Evolutionary conservation across 2,888 invertebrate species (phyloP).

Genomic region (Pammene fasciana): DNA sequence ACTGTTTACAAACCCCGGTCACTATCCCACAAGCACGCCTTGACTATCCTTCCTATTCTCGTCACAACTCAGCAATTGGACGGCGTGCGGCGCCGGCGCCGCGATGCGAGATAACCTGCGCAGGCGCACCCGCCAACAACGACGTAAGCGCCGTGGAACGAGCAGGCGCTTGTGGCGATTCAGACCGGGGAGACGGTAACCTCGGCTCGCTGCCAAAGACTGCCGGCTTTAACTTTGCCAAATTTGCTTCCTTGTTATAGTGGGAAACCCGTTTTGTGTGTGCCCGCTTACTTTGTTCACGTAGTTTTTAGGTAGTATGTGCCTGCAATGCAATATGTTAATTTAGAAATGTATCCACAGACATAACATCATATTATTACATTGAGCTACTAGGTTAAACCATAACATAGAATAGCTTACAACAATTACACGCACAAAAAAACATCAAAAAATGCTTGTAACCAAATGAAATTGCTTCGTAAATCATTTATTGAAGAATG

Average conservation of each 20-base stretch:
- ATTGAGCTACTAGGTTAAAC: too few relatives aligned
- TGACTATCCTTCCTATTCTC: slow-evolving; percentile 55
- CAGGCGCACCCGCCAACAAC: neutral
- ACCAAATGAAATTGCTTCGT: too few relatives aligned
- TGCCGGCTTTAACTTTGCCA: slow-evolving; percentile 30
- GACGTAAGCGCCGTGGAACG: neutral
- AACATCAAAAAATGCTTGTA: too few relatives aligned
- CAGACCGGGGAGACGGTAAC: neutral
- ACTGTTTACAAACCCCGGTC: neutral
- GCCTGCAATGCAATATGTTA: neutral
- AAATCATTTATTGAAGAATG: too few relatives aligned
- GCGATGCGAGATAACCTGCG: slow-evolving; percentile 27
- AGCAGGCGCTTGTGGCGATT: neutral
- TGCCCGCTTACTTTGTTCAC: neutral
- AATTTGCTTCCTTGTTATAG: slow-evolving; percentile 28
- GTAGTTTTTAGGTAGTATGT: neutral
- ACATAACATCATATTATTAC: too few relatives aligned
- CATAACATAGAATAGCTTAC: too few relatives aligned
- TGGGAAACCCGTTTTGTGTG: slow-evolving; percentile 16
- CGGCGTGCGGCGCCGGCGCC: slow-evolving; percentile 42
- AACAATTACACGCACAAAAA: too few relatives aligned
- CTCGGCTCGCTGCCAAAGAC: slow-evolving; percentile 21
- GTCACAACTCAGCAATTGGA: slow-evolving; percentile 53
- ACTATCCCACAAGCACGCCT: slow-evolving; percentile 13
- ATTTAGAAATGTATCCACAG: too few relatives aligned